A percentile compares a stretch with the other conserved stretches of the same genome.
phyloP scores from a whole-genome alignment of 2,113 vertebrate genomes.

The Aepyceros melampus region DNA sequence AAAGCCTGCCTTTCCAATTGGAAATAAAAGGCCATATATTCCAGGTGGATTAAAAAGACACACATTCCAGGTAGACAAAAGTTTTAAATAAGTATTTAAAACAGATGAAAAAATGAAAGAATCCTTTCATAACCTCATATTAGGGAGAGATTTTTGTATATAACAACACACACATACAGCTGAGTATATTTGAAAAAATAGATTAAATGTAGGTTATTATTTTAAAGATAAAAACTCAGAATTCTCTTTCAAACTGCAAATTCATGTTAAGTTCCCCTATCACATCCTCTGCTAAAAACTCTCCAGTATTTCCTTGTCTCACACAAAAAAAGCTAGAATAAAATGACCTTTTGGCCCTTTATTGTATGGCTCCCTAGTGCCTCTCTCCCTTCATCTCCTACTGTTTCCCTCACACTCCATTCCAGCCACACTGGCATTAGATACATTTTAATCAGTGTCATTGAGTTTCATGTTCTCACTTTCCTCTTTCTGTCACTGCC shows the following conservation, averaged over 20 bases:
- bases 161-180: background rate
- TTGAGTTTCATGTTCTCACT: background rate
- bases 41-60: background rate
- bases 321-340: background rate
- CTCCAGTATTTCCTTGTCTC: background rate
- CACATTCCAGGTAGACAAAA: background rate
- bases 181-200: background rate
- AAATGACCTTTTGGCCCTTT: background rate
- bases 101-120: background rate
- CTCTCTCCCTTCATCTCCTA: background rate
- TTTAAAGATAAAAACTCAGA: background rate
- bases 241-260: background rate
- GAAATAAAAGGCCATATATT: background rate
- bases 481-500: background rate
- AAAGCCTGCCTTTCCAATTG: background rate
- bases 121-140: background rate
- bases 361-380: background rate
- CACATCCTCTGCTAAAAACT: background rate
- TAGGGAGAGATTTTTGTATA: background rate
- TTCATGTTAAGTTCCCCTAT: background rate
- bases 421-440: background rate
- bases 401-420: background rate
- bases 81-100: background rate
- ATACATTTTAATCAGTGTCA: background rate
- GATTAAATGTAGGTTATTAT: background rate